Conservation (phyloP, 2,797 vertebrate species). For the Sebastes aleutianus region DNA sequence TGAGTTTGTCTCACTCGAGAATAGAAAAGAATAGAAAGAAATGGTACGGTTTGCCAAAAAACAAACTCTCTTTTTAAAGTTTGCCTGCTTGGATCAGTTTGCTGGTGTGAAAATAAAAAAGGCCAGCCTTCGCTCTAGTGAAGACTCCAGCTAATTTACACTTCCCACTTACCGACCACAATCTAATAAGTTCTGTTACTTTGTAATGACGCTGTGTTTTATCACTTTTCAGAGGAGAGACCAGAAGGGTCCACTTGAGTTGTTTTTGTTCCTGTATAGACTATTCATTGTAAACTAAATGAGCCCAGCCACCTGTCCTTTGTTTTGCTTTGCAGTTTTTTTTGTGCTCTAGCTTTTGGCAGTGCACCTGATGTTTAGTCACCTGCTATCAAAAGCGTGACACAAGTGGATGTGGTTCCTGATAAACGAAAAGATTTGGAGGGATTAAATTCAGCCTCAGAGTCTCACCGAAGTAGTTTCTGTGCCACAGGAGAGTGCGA, state of each 20-base stretch:
- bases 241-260: slow-evolving; percentile 20
- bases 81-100: background rate
- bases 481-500: background rate
- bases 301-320: slow-evolving; percentile 48
- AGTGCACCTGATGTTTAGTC: slow-evolving; percentile 36
- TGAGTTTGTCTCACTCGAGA: background rate
- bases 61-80: background rate
- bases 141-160: slow-evolving; percentile 35
- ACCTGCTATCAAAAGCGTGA: background rate
- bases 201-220: slow-evolving; percentile 25
- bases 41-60: background rate
- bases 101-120: slow-evolving; percentile 21
- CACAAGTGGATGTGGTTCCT: background rate
- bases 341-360: background rate
- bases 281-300: slow-evolving; percentile 5
- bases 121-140: slow-evolving; percentile 3
- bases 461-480: background rate
- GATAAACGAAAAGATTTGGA: background rate
- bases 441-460: background rate
- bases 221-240: slow-evolving; percentile 3
- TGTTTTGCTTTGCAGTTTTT: slow-evolving; percentile 20
- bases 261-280: slow-evolving; percentile 29
- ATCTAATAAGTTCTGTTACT: slow-evolving; percentile 8
- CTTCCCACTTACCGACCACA: slow-evolving; percentile 26
- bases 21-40: background rate